A percentile compares a stretch with the other conserved stretches of the same genome.
These are phyloP conservation scores for Thalassarche chlororhynchos DNA, from an alignment of 2,113 vertebrate genomes.

Conservation along the genomic window DNA sequence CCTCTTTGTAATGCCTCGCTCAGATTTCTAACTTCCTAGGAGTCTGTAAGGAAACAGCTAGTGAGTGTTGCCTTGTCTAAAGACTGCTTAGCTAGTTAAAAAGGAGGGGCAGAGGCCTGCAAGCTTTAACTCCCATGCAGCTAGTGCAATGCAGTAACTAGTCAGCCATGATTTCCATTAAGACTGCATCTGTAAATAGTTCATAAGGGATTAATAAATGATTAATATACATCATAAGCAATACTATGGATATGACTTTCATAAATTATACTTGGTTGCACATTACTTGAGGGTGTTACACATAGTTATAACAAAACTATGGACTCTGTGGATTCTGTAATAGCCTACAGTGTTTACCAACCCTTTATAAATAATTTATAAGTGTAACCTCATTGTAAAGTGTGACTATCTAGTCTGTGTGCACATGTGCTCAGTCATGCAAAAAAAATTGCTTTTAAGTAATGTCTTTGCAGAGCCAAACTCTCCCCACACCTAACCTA, in stretches of 20 bases:
- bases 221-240: constrained; percentile 59
- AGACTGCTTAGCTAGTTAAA: not conserved
- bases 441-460: constrained; percentile 36
- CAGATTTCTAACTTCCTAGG: not conserved
- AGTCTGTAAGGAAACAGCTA: not conserved
- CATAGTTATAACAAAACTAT: not conserved
- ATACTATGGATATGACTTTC: not conserved
- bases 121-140: not conserved
- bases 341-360: constrained; percentile 7
- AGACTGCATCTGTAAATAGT: constrained; percentile 25
- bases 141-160: not conserved
- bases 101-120: not conserved
- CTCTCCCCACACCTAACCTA: not conserved
- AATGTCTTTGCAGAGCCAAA: constrained; percentile 16
- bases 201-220: constrained; percentile 50
- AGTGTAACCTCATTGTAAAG: constrained; percentile 41
- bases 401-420: constrained; percentile 19
- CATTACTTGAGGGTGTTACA: constrained; percentile 13
- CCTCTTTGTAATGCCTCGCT: not conserved
- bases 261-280: constrained; percentile 24
- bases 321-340: constrained; percentile 20
- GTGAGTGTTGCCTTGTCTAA: not conserved
- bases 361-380: constrained; percentile 19
- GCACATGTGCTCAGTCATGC: constrained; percentile 17
- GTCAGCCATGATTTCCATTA: not conserved